Base-by-base conservation (phyloP, 1,140 invertebrate genomes). In the Xylocopa sonorina region DNA sequence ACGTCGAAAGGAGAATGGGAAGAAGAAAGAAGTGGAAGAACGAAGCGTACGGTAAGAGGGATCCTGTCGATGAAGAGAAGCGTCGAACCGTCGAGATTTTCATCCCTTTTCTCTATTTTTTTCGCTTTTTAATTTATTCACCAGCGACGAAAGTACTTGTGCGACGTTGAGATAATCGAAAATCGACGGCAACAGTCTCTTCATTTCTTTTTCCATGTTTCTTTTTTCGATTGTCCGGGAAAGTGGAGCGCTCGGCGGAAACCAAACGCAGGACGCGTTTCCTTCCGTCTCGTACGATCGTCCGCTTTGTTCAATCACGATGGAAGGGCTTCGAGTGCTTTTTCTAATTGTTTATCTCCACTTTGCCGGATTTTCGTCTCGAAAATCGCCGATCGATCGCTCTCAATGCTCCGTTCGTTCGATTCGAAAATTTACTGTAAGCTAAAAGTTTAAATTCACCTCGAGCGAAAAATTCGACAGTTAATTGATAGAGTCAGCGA, bases 81-180 rank as follows among this genome's bases (percentile, higher is more conserved):
- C 72, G 57, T 74, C 69, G 76, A 74, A 63, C 68, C 43, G 27
- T 32, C 38, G 38, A n/a, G 12, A 66, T 3, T 48, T 66, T 7
- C 24, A 10, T 24, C 24, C 27, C 62, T 46, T 46, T 63, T 48
- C 46, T 50, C 21, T 50, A n/a, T 38, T 34, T 34, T 24, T 34
- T 18, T 58, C 48, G 10, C 48, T 60, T 74, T 74, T 38, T 24
- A 16, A n/a, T 41, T 50, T 46, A 41, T 81, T 53, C 63, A 78
- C 71, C 60, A 80, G 83, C 67, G 53, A 69, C 82, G 78, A 71
- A 76, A 69, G 83, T 84, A 72, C 83, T 84, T 66, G 82, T 74
- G 83, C 72, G 82, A 84, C 57, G 80, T 83, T 50, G 64, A 69
- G 79, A 75, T 83, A 83, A 84, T 84, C 77, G 77, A 71, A 72